phyloP scores from a whole-genome alignment of 2,888 invertebrate genomes.

The Onthophagus sagittarius region DNA sequence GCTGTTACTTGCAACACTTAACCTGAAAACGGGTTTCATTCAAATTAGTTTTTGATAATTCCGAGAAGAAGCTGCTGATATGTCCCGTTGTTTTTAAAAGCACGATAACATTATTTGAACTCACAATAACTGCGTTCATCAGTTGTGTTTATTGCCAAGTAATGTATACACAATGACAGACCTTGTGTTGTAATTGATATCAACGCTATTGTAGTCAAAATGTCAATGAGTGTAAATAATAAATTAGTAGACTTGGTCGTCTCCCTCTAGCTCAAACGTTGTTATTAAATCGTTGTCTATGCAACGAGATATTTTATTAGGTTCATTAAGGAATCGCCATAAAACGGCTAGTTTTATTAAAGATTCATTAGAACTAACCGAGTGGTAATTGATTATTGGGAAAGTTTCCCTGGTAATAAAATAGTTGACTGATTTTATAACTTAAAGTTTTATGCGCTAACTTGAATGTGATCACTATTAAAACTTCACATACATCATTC shows the following conservation, averaged over 20 bases:
- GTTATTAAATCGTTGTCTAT: neutral
- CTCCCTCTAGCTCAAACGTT: neutral
- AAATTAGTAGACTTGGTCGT: neutral
- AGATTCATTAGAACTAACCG: neutral
- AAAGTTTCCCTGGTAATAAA: neutral
- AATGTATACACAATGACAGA: constrained; percentile 8
- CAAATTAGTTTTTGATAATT: neutral
- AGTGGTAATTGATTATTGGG: neutral
- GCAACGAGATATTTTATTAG: neutral
- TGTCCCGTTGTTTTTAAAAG: neutral
- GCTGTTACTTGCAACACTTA: neutral
- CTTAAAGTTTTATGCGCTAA: neutral
- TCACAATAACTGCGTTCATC: constrained; percentile 6
- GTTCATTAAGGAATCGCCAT: neutral
- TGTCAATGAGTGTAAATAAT: constrained; percentile 14
- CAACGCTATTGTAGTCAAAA: constrained; percentile 7
- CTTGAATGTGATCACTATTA: neutral
- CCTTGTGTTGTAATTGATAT: constrained; percentile 11
- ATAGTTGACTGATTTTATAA: neutral
- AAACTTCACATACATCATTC: neutral
- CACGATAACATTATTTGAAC: neutral
- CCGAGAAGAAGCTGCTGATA: neutral
- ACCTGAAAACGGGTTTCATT: neutral
- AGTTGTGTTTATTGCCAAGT: constrained; percentile 3
- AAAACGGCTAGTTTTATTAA: neutral